Evolutionary conservation across 2,888 invertebrate genomes (phyloP), one percentile per base, ranked within the genome.

Genomic region (Nowickia ferox): DNA sequence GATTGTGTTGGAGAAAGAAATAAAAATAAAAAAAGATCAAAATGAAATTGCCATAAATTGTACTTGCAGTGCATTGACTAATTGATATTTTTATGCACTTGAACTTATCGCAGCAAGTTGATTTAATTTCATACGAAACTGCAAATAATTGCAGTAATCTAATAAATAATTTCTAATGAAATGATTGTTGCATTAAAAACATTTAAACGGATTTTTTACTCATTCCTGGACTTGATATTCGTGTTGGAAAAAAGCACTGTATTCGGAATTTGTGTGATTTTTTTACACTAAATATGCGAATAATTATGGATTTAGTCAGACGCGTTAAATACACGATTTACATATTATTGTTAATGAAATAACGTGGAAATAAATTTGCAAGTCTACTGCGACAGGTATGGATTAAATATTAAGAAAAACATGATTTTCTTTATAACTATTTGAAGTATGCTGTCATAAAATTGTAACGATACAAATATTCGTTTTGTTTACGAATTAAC

Each of bases 81-180:
- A 81, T 81, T 74, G 81, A 66, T 75, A 74, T 74, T 81, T 74
- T 10, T 38, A 53, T 81, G 74, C 59, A 81, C 81, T 81, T 81
- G 81, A 81, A 81, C 81, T 81, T 81, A 68, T 66, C 42, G 59
- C 19, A 38, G 8, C 57, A 48, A 81, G 57, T 81, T 74, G 68
- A 81, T 74, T 81, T 74, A 66, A 81, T 81, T 81, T 75, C 81
- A 30, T 68, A 59, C 48, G 66, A 80, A 72, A 75, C 68, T 61
- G 15, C 40, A 53, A 53, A 6, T 40, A 71, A 72, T 80, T 65
- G 65, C 65, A 40, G 22, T 19, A 55, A 78, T 53, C 17, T 79
- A 79, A 63, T 65, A 72, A 57, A 80, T 38, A 38, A 65, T 79
- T 71, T 79, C 71, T 59, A 63, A 80, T 55, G 57, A 72, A 80